Percentiles rank a stretch among this genome's conserved stretches.
Conservation (phyloP, 1,140 invertebrate species). For the Drosophila parvula region DNA sequence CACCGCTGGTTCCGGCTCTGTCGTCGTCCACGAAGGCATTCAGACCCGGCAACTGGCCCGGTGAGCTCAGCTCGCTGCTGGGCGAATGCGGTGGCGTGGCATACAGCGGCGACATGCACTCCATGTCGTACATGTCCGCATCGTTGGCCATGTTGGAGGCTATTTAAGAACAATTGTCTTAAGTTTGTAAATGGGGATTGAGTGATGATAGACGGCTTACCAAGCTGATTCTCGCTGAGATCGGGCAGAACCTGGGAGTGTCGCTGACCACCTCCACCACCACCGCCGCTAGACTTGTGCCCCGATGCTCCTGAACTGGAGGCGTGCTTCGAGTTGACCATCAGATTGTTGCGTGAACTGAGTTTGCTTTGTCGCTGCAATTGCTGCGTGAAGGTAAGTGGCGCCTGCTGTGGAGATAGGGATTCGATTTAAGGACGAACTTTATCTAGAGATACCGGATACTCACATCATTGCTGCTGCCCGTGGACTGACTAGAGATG, state of each 20-base stretch:
- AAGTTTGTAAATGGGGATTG: neutral
- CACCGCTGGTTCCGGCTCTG: constrained; percentile 69
- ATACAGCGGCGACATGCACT: constrained; percentile 88
- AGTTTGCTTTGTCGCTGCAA: constrained; percentile 86
- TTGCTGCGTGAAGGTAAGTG: constrained; percentile 91
- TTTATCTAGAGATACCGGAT: neutral
- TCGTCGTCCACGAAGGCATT: constrained; percentile 85
- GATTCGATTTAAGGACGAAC: neutral
- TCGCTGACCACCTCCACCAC: constrained; percentile 85
- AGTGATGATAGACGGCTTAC: constrained; percentile 30
- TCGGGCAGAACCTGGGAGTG: constrained; percentile 83
- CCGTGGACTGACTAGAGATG: constrained; percentile 84
- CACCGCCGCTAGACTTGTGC: constrained; percentile 52
- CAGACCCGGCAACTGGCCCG: constrained; percentile 85
- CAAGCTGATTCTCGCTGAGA: constrained; percentile 82
- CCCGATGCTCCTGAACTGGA: constrained; percentile 58
- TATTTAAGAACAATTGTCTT: constrained; percentile 2
- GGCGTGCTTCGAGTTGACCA: constrained; percentile 84
- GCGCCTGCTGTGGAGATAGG: constrained; percentile 74
- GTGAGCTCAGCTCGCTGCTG: constrained; percentile 88
- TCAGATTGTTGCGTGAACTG: constrained; percentile 81
- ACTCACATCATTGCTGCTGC: constrained; percentile 84
- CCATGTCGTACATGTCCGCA: constrained; percentile 83
- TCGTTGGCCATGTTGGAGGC: constrained; percentile 80
- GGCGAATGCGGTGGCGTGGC: constrained; percentile 93